Base-by-base conservation (phyloP, 2,888 invertebrate species). In the Lithophane socia region DNA sequence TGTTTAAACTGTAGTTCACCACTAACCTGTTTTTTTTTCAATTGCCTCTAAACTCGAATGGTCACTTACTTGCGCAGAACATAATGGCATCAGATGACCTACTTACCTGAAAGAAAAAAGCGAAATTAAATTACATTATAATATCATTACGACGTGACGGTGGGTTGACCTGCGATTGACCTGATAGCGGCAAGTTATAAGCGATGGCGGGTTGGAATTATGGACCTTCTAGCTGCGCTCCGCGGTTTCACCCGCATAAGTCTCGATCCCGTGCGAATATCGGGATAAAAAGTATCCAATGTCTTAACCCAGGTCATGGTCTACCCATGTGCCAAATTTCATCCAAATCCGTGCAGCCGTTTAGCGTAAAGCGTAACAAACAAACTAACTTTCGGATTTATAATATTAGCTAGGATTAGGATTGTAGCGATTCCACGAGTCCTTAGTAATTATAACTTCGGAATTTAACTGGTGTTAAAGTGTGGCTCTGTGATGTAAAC, bases 51-150 rank as follows among this genome's bases (percentile, higher is more conserved):
- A 66, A 70, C 58, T 79, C 67, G 68, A 79, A 68, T 74, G 76
- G 60, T 76, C 37, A 64, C 75, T 80, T 71, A 75, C 63, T 75
- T 73, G 68, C 63, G 75, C 66, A 67, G 77, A 72, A 77, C 68
- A 44, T 86, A 87, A 81, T 86, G 82, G 70, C 69, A 81, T 70
- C 80, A 81, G 79, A 85, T 88, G 94, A 88, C 94, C 95, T 94
- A 96, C 96, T 96, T 96, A 96, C 96, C 95, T 96, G 94, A 75
- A 94, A 95, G 79, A 86, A 90, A 90, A 93, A 93, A 93, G 90
- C 84, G 88, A 93, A 94, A 95, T 95, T 94, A 94, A 94, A 95
- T 95, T 91, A 93, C 94, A 94, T 94, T 95, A 94, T 93, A 94
- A 95, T 95, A 95, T 94, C 94, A 95, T 94, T 94, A 94, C 91